Evolutionary conservation across 1,140 invertebrate genomes (phyloP), one percentile per base, ranked within the genome.

Genomic region (Lordiphosa clarofinis): DNA sequence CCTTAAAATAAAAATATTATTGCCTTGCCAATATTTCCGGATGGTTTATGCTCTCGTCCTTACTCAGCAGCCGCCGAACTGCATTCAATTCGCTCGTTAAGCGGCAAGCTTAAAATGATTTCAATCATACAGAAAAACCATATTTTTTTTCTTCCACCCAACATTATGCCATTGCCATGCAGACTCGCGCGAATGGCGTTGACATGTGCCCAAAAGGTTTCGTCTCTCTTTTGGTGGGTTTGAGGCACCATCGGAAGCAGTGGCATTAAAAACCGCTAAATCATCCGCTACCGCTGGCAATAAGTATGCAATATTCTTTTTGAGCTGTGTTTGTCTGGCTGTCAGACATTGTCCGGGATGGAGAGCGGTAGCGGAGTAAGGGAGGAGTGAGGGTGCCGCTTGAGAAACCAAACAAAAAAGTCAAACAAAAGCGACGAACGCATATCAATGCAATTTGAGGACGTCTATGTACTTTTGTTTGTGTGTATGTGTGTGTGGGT

Each of bases 231-330:
- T n/a, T n/a, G n/a, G n/a, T n/a, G n/a, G n/a, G n/a, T n/a, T n/a
- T n/a, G n/a, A n/a, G n/a, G n/a, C n/a, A 33, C 11, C 2, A 31
- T 7, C 43, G 31, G 10, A 52, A 57, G 53, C 47, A 56, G 53
- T 54, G 54, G 64, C 68, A 72, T 72, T 72, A 72, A 72, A 72
- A 68, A 72, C 68, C 68, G 68, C 68, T 72, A 72, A 72, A 72
- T 72, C 68, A 72, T 72, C 59, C 68, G 68, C 64, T 68, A 54
- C 68, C 68, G 68, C 64, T 67, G 68, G 64, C 68, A 72, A 72
- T 72, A 72, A 72, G 64, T 72, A 72, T 72, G 68, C 64, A 72
- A 72, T 63, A 72, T 72, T 72, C 58, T 52, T 68, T 72, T 72
- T 67, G 64, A 71, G 58, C 63, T 24, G 19, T 71, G 67, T 62